Base-by-base conservation (phyloP, 2,888 invertebrate species). In the Pammene fasciana region DNA sequence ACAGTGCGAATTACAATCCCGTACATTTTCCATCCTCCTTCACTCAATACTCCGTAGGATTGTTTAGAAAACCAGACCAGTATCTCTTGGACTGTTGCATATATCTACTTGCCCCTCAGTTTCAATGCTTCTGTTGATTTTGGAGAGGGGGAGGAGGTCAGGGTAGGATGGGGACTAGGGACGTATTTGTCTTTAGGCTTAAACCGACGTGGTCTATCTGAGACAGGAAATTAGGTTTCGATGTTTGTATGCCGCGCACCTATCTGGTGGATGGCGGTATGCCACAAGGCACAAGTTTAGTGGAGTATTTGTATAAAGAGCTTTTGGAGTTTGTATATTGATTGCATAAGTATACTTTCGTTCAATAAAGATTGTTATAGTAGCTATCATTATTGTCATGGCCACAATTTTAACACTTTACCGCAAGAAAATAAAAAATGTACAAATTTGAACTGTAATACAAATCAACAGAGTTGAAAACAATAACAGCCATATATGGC, bases 221-320 rank as follows among this genome's bases (percentile, higher is more conserved):
- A 90, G 91, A 90, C 90, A 90, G 92, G 92, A 92, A 92, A 92
- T 92, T 92, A 91, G 89, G 90, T 92, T 92, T 91, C 87, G 86
- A 86, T 87, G 87, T 90, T 87, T 87, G 87, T 85, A 86, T 86
- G 82, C 74, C 75, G 74, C 74, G 75, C 73, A 74, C 79, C 76
- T 80, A 80, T 82, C 82, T 74, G 76, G 75, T 79, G 76, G 85
- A 83, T 72, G 77, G 80, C 41, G 72, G 74, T 80, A 81, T 85
- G 81, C 76, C 36, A 56, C 18, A 56, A 7, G 14, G 11, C 26
- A 14, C 11, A 34, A 41, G 54, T 34, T 55, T 46, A 76, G 43
- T 55, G 16, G 65, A 45, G n/a, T 50, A 5, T 50, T 50, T 50
- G 50, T 10, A 18, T 18, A 13, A 4, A 11, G 6, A 50, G 11